These are phyloP conservation scores for Fringilla coelebs DNA, from an alignment of 2,797 vertebrate species.

Conservation along the genomic window DNA sequence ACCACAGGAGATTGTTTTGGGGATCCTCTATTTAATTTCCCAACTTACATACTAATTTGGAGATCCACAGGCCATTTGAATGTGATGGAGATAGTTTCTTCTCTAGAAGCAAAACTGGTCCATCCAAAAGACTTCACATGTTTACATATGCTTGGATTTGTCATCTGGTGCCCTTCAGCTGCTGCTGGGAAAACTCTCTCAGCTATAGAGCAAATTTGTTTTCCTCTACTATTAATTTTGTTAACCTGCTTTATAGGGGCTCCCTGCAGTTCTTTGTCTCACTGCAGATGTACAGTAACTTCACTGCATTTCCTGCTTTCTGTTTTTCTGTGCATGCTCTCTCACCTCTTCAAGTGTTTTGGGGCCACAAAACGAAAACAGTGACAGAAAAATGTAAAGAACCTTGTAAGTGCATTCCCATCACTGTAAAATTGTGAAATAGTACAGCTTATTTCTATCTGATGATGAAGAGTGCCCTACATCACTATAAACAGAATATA, in stretches of 20 bases:
- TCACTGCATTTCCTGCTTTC: neutral
- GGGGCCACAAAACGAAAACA: neutral
- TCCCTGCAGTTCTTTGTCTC: neutral
- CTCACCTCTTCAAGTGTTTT: neutral
- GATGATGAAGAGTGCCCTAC: neutral
- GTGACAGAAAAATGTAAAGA: neutral
- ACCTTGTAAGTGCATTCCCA: neutral
- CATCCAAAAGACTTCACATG: neutral
- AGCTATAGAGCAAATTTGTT: neutral
- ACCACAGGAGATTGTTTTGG: neutral
- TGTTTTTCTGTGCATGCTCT: neutral
- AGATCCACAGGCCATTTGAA: neutral
- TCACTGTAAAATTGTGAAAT: neutral
- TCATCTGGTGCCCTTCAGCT: neutral
- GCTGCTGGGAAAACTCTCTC: neutral
- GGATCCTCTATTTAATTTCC: neutral
- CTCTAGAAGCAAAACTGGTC: neutral
- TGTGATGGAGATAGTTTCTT: neutral
- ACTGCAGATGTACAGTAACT: neutral
- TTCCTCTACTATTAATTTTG: neutral
- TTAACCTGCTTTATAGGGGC: neutral
- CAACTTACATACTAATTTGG: neutral
- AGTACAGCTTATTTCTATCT: neutral
- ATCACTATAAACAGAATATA: slow-evolving; percentile 1
- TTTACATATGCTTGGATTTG: neutral